phyloP scores from a whole-genome alignment of 2,113 vertebrate genomes.

The Cebus imitator region DNA sequence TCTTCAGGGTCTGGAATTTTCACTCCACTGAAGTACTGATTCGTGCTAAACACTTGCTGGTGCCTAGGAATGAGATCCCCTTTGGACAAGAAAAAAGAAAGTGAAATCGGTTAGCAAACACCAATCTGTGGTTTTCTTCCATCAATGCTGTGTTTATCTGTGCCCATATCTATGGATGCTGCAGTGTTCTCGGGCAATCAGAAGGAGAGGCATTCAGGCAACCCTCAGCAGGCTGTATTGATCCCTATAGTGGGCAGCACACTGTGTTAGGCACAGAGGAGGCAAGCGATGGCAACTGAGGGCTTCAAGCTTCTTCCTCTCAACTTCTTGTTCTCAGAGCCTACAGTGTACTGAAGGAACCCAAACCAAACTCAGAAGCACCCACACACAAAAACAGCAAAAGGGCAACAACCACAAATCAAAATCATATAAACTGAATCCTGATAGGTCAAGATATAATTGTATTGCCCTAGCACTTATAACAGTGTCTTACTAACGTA shows the following conservation, averaged over 20 bases:
- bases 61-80: conserved; percentile 96
- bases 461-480: not conserved
- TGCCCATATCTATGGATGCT: not conserved
- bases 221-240: not conserved
- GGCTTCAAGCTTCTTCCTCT: not conserved
- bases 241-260: not conserved
- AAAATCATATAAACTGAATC: not conserved
- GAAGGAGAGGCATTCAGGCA: not conserved
- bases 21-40: conserved; percentile 97
- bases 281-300: not conserved
- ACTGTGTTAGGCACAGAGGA: not conserved
- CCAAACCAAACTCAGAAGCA: not conserved
- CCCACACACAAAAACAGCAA: not conserved
- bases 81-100: conserved; percentile 73
- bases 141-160: not conserved
- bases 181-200: not conserved
- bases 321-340: not conserved
- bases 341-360: not conserved
- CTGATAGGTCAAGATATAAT: not conserved
- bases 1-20: conserved; percentile 94
- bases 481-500: not conserved
- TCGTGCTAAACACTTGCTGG: conserved; percentile 96
- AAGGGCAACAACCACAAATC: not conserved
- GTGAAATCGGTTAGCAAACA: not conserved
- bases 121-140: not conserved